Conservation (phyloP, 2,888 invertebrate genomes). For the Horisme vitalbata region DNA sequence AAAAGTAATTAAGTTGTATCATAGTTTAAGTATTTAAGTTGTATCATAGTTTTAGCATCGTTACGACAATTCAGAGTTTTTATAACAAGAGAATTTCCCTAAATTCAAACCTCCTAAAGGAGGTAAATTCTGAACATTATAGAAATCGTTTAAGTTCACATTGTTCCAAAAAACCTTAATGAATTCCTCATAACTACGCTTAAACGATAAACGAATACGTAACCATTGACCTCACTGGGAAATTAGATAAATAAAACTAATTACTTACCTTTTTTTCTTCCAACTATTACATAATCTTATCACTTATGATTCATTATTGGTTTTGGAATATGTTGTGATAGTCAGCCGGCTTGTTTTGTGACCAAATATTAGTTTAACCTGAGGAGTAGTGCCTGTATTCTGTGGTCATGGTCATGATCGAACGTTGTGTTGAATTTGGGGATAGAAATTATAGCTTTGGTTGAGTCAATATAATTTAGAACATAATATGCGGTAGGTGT, state of each 20-base stretch:
- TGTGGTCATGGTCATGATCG: conserved; percentile 48
- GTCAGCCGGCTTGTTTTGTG: conserved; percentile 47
- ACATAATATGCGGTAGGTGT: too few species aligned
- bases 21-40: too few species aligned
- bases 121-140: too few species aligned
- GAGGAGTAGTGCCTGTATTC: conserved; percentile 28
- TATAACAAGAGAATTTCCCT: too few species aligned
- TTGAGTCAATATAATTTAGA: background rate
- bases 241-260: conserved; percentile 15
- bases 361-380: conserved; percentile 51
- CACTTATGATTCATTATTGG: conserved; percentile 58
- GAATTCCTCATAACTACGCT: background rate
- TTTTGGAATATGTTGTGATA: conserved; percentile 54
- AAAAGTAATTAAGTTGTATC: too few species aligned
- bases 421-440: conserved; percentile 23
- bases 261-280: conserved; percentile 18
- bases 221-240: conserved; percentile 7
- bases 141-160: too few species aligned
- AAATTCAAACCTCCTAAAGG: too few species aligned
- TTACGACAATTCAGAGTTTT: too few species aligned
- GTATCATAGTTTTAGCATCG: too few species aligned
- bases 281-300: conserved; percentile 24
- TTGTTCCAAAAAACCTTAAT: background rate
- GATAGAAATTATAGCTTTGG: background rate
- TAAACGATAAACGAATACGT: conserved; percentile 7